Conservation (phyloP, 2,113 vertebrate genomes). For the western clawed frog (Xenopus tropicalis) region UCB_Xtro_10.0 CM004444.2:140376501-140377000, state of each 20-base stretch:
- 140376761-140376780: background rate
- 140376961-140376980: conserved; percentile 24
- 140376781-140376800: conserved; percentile 21
- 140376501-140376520: too few species aligned
- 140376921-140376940: conserved; percentile 33
- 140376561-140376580: too few species aligned
- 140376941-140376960: conserved; percentile 21
- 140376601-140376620: too few species aligned
- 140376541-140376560: too few species aligned
- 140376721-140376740: too few species aligned
- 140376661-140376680: too few species aligned
- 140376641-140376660: too few species aligned
- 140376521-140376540: too few species aligned
- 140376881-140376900: conserved; percentile 8
- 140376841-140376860: conserved; percentile 20
- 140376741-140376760: background rate
- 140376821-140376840: conserved; percentile 26
- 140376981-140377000: background rate
- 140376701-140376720: too few species aligned
- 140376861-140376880: conserved; percentile 19
- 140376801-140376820: conserved; percentile 10
- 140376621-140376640: too few species aligned
- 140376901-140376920: conserved; percentile 29
- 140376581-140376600: too few species aligned
- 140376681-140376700: too few species aligned